Evolutionary conservation across 2,797 vertebrate species (phyloP), one percentile per base, ranked within the genome.

Genomic region (Cyclopterus lumpus): DNA sequence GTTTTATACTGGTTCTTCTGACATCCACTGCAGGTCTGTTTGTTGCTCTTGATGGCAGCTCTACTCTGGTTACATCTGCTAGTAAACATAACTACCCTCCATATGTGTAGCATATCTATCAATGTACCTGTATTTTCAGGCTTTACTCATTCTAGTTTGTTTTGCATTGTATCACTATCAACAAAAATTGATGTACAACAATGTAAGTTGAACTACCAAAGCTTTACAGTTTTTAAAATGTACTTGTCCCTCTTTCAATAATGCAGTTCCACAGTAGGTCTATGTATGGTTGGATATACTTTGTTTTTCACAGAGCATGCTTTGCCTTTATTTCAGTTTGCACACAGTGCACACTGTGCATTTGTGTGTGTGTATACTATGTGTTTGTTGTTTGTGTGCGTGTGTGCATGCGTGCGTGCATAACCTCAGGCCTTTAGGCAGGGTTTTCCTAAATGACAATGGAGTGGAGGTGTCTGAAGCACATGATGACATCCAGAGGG

Each of bases 401-500:
- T 18, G n/a, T 42, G 8, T 18, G n/a, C 66, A 26, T 60, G 42
- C 14, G 34, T n/a, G 11, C 32, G 7, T 60, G 24, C 20, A 9
- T 44, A 36, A 15, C 63, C 11, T n/a, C n/a, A 36, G 59, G 79
- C 63, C 38, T 73, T 40, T 8, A 40, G 34, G 40, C 54, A 64
- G 0, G 1, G 1, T 60, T 71, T 53, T 64, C 65, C 91, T 97
- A 99, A 88, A 98, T 96, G 80, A 98, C 92, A 70, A 99, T 95
- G 0, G 97, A 96, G 71, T 96, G 95, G 67, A 99, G 96, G 81
- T 97, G 95, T 78, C 97, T 96, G 94, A 99, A 99, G 74, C 98
- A 99, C 96, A 97, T 96, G 94, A 99, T 97, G 86, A 99, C 94
- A 75, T 99, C 97, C 91, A 97, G 40, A 0, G 98, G 97, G 71